A percentile compares a stretch with the other conserved stretches of the same genome.
Conservation (phyloP, 2,113 vertebrate genomes). For the Tinamus guttatus region DNA sequence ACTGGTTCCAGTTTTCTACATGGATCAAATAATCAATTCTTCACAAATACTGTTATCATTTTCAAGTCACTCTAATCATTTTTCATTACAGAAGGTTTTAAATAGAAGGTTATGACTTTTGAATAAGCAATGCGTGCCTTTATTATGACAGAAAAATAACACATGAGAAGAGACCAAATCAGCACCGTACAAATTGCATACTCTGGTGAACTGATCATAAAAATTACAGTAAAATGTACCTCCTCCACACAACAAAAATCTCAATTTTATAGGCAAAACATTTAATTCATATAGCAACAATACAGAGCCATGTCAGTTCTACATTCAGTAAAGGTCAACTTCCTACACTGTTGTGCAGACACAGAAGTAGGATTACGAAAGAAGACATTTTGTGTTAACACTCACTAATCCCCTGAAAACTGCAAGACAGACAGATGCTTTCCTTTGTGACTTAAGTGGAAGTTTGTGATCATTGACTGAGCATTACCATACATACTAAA, state of each 20-base stretch:
- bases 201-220: neutral
- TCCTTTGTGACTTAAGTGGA: neutral
- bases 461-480: neutral
- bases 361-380: neutral
- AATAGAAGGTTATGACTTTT: neutral
- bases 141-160: neutral
- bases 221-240: neutral
- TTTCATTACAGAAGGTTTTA: neutral
- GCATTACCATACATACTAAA: neutral
- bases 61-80: neutral
- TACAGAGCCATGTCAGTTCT: neutral
- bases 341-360: neutral
- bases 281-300: neutral
- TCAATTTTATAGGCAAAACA: neutral
- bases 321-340: slow-evolving; percentile 11
- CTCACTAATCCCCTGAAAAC: neutral
- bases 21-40: neutral
- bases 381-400: neutral
- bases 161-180: neutral
- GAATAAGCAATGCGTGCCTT: neutral
- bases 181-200: neutral
- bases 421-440: neutral
- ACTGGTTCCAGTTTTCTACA: slow-evolving; percentile 1
- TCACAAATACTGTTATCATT: neutral
- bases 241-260: neutral